Conservation (phyloP, 2,113 vertebrate species). For the Corythornis vintsioides region DNA sequence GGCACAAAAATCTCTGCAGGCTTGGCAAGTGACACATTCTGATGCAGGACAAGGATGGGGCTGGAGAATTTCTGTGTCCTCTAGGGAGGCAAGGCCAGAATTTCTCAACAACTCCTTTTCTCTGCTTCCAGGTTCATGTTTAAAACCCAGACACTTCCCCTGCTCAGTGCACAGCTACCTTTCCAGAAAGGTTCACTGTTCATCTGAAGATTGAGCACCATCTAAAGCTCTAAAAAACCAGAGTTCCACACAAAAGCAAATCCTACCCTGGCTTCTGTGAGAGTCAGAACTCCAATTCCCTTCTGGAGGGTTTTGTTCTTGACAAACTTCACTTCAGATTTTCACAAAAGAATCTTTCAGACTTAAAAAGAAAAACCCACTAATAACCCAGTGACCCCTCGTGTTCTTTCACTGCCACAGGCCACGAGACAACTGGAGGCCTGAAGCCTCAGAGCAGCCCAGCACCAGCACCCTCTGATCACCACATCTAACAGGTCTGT, state of each 20-base stretch:
- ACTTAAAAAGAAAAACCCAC: not conserved
- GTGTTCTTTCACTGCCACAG: slow-evolving; percentile 1
- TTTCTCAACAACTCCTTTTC: not conserved
- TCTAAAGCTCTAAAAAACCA: not conserved
- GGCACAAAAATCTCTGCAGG: not conserved
- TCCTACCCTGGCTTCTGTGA: not conserved
- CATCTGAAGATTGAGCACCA: not conserved
- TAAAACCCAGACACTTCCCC: not conserved
- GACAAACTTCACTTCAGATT: not conserved
- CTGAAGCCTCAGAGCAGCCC: slow-evolving; percentile 61
- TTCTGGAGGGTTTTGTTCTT: not conserved
- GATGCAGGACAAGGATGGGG: not conserved
- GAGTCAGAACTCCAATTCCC: not conserved
- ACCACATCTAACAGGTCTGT: not conserved
- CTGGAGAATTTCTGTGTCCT: not conserved
- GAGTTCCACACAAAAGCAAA: not conserved
- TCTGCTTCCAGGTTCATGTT: not conserved
- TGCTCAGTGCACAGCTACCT: not conserved
- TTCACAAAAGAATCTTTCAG: slow-evolving; percentile 35
- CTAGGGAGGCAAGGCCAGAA: not conserved
- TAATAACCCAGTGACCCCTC: not conserved
- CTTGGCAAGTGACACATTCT: not conserved
- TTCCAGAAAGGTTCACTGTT: not conserved
- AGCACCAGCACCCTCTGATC: slow-evolving; percentile 29
- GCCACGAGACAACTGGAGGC: not conserved